These are phyloP conservation scores for Antheraea pernyi DNA, from an alignment of 1,140 invertebrate species.

Conservation along the genomic window DNA sequence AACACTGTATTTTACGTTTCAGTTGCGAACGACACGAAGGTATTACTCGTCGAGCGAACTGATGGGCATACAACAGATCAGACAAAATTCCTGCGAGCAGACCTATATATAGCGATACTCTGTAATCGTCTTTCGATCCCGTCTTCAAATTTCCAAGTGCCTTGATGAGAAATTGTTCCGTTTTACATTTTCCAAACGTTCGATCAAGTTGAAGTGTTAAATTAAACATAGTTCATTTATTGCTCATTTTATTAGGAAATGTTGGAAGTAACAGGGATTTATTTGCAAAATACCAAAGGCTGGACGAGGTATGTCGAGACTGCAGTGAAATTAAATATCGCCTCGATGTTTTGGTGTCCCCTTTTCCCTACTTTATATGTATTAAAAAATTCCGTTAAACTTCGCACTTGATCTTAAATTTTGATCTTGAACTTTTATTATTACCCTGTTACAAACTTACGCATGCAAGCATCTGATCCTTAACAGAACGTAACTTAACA, in stretches of 20 bases:
- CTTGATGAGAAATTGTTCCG: slow-evolving; percentile 38
- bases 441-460: background rate
- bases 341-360: slow-evolving; percentile 24
- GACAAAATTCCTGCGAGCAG: slow-evolving; percentile 88
- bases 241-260: background rate
- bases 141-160: slow-evolving; percentile 59
- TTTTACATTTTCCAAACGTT: slow-evolving; percentile 31
- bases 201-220: slow-evolving; percentile 18
- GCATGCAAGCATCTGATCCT: background rate
- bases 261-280: background rate
- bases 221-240: slow-evolving; percentile 8
- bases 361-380: background rate
- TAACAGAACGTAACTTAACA: background rate
- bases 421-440: background rate
- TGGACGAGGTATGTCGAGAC: slow-evolving; percentile 30
- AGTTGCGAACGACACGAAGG: slow-evolving; percentile 84
- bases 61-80: slow-evolving; percentile 82
- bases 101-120: slow-evolving; percentile 84
- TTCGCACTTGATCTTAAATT: background rate
- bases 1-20: slow-evolving; percentile 64
- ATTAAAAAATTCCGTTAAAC: background rate
- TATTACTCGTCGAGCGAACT: slow-evolving; percentile 85
- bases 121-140: slow-evolving; percentile 18
- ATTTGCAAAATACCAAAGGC: background rate
- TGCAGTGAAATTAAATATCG: slow-evolving; percentile 28